Evolutionary conservation across 1,140 invertebrate species (phyloP), one percentile per base, ranked within the genome.

Genomic region (Cherax destructor): DNA sequence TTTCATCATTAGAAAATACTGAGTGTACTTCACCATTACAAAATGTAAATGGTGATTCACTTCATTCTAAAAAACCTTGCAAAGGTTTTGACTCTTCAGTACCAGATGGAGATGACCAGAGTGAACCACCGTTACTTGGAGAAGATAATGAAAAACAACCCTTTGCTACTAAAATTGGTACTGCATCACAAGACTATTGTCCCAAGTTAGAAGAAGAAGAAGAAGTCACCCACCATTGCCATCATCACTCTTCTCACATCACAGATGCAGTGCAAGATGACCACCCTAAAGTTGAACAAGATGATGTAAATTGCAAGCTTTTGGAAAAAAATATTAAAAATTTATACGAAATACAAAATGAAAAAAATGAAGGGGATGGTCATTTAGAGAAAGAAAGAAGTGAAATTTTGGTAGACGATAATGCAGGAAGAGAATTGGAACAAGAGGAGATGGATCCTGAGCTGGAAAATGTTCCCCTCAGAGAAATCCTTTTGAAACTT

Each of bases 401-500:
- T 6, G 11, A 49, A 47, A 1, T 49, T 50, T 9, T 24, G 24
- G 80, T 49, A 65, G 24, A 72, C 74, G 89, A 52, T 47, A 52
- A 50, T 69, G 24, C 76, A 24, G 65, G 24, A 5, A 24, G 59
- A 69, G 72, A 52, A 52, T 18, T 30, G 41, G 49, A 79, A 72
- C 50, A 11, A 50, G 56, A 86, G 10, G 77, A 78, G 49, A 18
- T 89, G 24, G 83, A 91, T 18, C 59, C 89, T 50, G 89, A 91
- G 47, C 56, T 78, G 11, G 89, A 85, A 91, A 91, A 91, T 80
- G 76, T 91, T 16, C 89, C 88, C 21, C 83, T 91, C n/a, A 76
- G 89, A 41, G 89, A 91, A 85, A 91, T 91, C 13, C 50, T 91
- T 50, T n/a, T 91, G 24, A 91, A 91, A 91, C 74, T 91, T n/a